Evolutionary conservation across 1,140 invertebrate species (phyloP).

Genomic region (Neoseiulus cucumeris): DNA sequence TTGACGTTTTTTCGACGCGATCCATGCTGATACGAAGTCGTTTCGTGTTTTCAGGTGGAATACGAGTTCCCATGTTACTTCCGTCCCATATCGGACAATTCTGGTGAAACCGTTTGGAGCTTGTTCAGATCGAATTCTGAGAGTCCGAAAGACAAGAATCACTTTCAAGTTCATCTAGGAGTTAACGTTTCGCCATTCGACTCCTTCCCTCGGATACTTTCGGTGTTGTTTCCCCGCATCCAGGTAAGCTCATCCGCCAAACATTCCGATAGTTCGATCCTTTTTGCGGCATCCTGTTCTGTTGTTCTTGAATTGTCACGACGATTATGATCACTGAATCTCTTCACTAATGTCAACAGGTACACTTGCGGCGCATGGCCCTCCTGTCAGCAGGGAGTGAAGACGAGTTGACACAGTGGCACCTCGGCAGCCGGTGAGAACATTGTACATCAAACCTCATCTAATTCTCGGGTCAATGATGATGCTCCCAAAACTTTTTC

Average conservation of each 20-base stretch:
- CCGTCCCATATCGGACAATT: slow-evolving; percentile 8
- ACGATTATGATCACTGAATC: no score
- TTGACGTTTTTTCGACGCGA: no score
- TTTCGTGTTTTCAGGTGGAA: slow-evolving; percentile 27
- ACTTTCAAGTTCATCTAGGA: not conserved
- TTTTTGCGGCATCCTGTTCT: no score
- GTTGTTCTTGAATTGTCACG: no score
- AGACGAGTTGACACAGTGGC: slow-evolving; percentile 56
- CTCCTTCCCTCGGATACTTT: not conserved
- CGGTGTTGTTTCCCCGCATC: slow-evolving; percentile 41
- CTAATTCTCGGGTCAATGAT: no score
- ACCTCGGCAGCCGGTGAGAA: slow-evolving; percentile 42
- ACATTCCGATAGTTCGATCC: slow-evolving; percentile 3
- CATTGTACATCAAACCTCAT: no score
- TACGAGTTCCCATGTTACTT: slow-evolving; percentile 65
- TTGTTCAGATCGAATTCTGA: not conserved
- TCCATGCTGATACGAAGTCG: not conserved
- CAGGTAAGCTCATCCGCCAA: slow-evolving; percentile 31
- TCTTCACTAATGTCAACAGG: slow-evolving; percentile 28
- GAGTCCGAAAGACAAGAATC: not conserved
- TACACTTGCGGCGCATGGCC: slow-evolving; percentile 42
- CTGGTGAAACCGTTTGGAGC: not conserved
- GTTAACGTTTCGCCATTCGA: not conserved
- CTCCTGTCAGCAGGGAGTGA: slow-evolving; percentile 35
- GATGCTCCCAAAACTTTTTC: no score